A percentile compares a stretch with the other conserved stretches of the same genome.
phyloP scores from a whole-genome alignment of 2,797 vertebrate species.

The Clarias laeviceps region DNA sequence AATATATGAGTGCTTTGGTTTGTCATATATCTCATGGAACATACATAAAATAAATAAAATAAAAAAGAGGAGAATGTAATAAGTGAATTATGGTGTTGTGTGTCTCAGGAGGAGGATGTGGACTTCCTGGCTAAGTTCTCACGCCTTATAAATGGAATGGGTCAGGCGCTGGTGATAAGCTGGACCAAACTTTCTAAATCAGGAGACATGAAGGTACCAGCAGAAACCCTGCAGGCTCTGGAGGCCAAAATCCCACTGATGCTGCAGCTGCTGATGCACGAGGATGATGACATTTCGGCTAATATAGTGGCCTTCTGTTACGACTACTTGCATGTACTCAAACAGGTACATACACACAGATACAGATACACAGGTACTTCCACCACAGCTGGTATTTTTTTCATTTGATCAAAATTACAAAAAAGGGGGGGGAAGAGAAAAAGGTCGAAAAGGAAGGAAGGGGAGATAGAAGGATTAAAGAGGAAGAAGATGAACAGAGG shows the following conservation, averaged over 20 bases:
- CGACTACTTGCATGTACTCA: constrained; percentile 96
- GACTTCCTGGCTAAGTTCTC: constrained; percentile 98
- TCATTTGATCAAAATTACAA: neutral
- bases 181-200: constrained; percentile 91
- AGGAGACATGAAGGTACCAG: constrained; percentile 82
- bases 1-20: neutral
- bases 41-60: too few species aligned
- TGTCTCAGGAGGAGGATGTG: constrained; percentile 92
- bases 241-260: constrained; percentile 91
- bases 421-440: too few species aligned
- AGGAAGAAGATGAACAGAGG: too few species aligned
- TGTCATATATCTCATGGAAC: neutral
- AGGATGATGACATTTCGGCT: constrained; percentile 96
- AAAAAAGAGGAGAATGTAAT: neutral
- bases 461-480: too few species aligned
- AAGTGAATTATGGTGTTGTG: neutral
- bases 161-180: constrained; percentile 92
- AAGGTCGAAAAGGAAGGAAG: too few species aligned
- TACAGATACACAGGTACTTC: too few species aligned
- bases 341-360: constrained; percentile 79
- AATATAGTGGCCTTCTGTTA: constrained; percentile 97
- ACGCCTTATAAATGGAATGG: constrained; percentile 95
- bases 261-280: constrained; percentile 90
- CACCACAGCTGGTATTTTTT: neutral
- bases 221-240: constrained; percentile 85